Base-by-base conservation (phyloP, 1,140 invertebrate genomes). In the Epicauta chinensis region DNA sequence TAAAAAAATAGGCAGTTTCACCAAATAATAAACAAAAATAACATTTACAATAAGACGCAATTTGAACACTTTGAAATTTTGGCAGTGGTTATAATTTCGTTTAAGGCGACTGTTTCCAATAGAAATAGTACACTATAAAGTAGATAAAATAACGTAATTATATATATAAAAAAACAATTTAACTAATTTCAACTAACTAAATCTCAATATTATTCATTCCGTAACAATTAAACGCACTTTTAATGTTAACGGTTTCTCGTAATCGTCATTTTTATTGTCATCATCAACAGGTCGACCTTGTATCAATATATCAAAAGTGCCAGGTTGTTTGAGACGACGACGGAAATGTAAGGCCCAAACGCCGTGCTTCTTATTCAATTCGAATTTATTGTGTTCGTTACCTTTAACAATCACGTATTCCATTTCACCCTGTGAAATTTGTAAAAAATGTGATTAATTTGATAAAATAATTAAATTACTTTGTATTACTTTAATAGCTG, bases 311-410 rank as follows among this genome's bases (percentile, higher is more conserved):
- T 76, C 66, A 65, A 80, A 84, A 2, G 72, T 68, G 2, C 69
- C 74, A 1, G 80, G 73, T 42, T 71, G 62, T 58, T 78, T 77
- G 2, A 84, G 62, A 40, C 80, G 73, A 47, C 71, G 71, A 17
- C 70, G 72, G 69, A 84, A 84, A 60, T 83, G 81, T 2, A 86
- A 62, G 2, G 77, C 74, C 73, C 78, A 82, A 2, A 86, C 71
- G 11, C 79, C 82, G 48, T 80, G 75, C 40, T 78, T 78, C 45
- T 78, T 74, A n/a, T 76, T 67, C 55, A 88, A 73, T 53, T 83
- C 77, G 62, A 88, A 86, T 16, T 78, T 69, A n/a, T 75, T 74
- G 1, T 74, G 68, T 44, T 84, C 77, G 65, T 86, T 85, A 34
- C 84, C 83, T 39, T 73, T 73, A 0, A 73, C 71, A 31, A 89